phyloP scores from a whole-genome alignment of 2,113 vertebrate species.

The Xyrauchen texanus region DNA sequence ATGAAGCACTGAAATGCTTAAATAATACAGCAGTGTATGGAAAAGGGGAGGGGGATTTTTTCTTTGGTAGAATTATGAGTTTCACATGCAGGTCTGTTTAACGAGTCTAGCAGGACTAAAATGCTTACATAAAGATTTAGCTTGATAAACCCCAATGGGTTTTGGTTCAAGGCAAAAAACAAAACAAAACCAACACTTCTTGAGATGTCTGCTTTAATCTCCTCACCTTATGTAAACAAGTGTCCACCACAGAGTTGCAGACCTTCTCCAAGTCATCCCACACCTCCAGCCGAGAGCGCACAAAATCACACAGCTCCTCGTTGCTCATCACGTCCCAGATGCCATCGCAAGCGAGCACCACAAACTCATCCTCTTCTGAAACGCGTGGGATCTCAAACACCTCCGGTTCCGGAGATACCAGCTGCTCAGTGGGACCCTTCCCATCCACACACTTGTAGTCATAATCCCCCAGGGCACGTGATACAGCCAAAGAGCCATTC shows the following conservation, averaged over 20 bases:
- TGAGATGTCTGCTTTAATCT: too few species aligned
- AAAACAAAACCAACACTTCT: neutral
- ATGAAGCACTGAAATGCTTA: neutral
- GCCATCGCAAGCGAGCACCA: constrained; percentile 96
- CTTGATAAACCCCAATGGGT: neutral
- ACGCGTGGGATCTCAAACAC: constrained; percentile 92
- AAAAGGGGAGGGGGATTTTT: neutral
- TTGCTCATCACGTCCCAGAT: constrained; percentile 99
- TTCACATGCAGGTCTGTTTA: neutral
- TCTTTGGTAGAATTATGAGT: neutral
- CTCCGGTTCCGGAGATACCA: constrained; percentile 98
- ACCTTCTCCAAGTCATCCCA: constrained; percentile 97
- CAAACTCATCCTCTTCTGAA: constrained; percentile 92
- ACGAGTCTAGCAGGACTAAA: neutral
- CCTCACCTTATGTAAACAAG: constrained; percentile 97
- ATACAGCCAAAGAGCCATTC: constrained; percentile 96
- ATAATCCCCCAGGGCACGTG: constrained; percentile 97
- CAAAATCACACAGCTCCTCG: constrained; percentile 97
- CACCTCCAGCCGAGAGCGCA: constrained; percentile 93
- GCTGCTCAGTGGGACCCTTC: constrained; percentile 97
- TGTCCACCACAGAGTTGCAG: constrained; percentile 98
- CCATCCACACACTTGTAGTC: constrained; percentile 99
- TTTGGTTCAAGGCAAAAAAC: neutral
- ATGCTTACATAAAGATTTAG: neutral
- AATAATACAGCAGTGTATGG: neutral